phyloP scores from a whole-genome alignment of 2,113 vertebrate genomes.

The Muntiacus muntjak region DNA sequence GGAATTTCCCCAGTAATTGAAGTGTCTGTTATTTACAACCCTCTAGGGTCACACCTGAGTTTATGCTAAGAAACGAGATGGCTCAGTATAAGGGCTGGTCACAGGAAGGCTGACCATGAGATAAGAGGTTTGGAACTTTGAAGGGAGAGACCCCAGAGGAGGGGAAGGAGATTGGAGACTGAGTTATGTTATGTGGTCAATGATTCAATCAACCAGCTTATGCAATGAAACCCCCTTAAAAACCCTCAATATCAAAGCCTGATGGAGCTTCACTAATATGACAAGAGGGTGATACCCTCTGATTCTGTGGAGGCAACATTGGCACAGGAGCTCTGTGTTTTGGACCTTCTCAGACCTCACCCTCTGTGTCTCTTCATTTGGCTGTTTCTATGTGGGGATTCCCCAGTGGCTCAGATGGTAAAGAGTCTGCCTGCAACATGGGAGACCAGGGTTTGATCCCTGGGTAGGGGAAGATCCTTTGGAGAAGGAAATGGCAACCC shows the following conservation, averaged over 20 bases:
- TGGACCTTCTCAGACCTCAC: no score
- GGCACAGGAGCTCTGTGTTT: rapidly evolving
- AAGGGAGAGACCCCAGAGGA: rapidly evolving
- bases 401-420: background rate
- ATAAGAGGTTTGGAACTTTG: rapidly evolving
- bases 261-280: rapidly evolving
- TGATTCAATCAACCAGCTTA: rapidly evolving
- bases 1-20: background rate
- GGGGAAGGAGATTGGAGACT: rapidly evolving
- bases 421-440: background rate
- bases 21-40: background rate
- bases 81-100: no score
- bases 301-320: rapidly evolving
- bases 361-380: background rate
- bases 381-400: rapidly evolving
- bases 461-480: background rate
- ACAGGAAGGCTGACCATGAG: background rate
- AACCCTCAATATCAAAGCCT: rapidly evolving
- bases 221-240: rapidly evolving
- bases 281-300: background rate
- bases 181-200: background rate
- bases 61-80: background rate
- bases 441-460: background rate
- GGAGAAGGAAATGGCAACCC: background rate
- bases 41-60: background rate